Conservation (phyloP, 2,888 invertebrate species). For the Tenthredo livida region DNA sequence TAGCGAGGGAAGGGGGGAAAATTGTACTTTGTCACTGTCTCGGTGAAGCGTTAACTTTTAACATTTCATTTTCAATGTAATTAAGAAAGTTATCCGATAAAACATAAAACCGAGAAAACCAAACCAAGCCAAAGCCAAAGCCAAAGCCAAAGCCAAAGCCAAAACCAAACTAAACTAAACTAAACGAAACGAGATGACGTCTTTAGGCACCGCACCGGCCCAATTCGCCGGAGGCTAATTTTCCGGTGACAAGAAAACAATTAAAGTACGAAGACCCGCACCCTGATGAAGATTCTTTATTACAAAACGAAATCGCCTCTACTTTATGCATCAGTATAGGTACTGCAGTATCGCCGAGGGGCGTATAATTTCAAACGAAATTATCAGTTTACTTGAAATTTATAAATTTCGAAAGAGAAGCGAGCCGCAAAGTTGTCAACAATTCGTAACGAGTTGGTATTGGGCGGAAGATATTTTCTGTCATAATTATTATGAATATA, state of each 20-base stretch:
- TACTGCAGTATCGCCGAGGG: not conserved
- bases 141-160: too few species aligned
- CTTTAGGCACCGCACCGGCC: not conserved
- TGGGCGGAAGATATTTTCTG: not conserved
- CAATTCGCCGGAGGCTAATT: conserved; percentile 14
- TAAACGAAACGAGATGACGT: not conserved
- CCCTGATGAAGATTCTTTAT: not conserved
- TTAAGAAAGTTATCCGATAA: conserved; percentile 50
- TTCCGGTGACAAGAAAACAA: not conserved
- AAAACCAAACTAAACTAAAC: not conserved
- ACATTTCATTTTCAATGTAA: conserved; percentile 47
- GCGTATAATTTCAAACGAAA: not conserved
- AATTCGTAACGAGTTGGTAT: not conserved
- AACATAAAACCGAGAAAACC: conserved; percentile 23
- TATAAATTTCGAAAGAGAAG: not conserved
- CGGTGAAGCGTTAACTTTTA: conserved; percentile 30
- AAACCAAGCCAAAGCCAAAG: not conserved
- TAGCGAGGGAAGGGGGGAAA: not conserved
- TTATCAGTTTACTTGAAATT: not conserved
- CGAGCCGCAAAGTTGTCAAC: not conserved
- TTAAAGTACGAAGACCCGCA: not conserved
- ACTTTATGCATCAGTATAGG: not conserved
- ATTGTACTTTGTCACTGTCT: conserved; percentile 23
- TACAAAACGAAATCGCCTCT: not conserved
- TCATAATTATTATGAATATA: not conserved